A percentile compares a stretch with the other conserved stretches of the same genome.
phyloP scores from a whole-genome alignment of 2,888 invertebrate species.

The Punctoribates punctum region DNA sequence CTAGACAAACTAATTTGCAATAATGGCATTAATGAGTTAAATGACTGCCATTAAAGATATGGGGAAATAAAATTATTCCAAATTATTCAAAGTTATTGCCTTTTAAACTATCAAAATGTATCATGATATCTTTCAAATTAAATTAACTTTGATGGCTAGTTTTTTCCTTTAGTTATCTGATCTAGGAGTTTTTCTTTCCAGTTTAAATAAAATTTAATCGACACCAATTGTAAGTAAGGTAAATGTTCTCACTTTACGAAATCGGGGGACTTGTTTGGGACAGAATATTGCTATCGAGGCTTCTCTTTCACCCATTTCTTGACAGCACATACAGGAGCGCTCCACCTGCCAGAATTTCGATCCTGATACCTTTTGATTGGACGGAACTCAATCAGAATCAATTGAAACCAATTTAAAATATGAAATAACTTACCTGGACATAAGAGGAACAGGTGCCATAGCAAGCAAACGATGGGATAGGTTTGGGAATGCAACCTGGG shows the following conservation, averaged over 20 bases:
- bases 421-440: slow-evolving; percentile 70
- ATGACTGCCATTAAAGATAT: too few relatives aligned
- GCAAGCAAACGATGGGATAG: slow-evolving; percentile 88
- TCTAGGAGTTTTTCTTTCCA: background rate
- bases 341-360: slow-evolving; percentile 97
- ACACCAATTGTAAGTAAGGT: background rate
- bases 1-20: too few relatives aligned
- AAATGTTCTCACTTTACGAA: slow-evolving; percentile 46
- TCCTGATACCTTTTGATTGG: slow-evolving; percentile 71
- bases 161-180: too few relatives aligned
- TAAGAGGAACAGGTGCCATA: slow-evolving; percentile 86
- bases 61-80: too few relatives aligned
- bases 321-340: slow-evolving; percentile 89
- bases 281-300: slow-evolving; percentile 82
- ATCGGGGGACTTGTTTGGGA: slow-evolving; percentile 79
- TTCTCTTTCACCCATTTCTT: slow-evolving; percentile 86
- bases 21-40: too few relatives aligned
- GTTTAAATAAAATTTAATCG: background rate
- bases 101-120: too few relatives aligned
- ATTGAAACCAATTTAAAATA: background rate
- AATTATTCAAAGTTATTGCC: too few relatives aligned
- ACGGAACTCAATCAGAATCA: background rate
- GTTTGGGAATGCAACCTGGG: slow-evolving; percentile 85
- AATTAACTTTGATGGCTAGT: too few relatives aligned
- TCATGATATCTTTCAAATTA: too few relatives aligned